Evolutionary conservation across 2,888 invertebrate species (phyloP), one percentile per base, ranked within the genome.

Genomic region (Anagyrus pseudococci): DNA sequence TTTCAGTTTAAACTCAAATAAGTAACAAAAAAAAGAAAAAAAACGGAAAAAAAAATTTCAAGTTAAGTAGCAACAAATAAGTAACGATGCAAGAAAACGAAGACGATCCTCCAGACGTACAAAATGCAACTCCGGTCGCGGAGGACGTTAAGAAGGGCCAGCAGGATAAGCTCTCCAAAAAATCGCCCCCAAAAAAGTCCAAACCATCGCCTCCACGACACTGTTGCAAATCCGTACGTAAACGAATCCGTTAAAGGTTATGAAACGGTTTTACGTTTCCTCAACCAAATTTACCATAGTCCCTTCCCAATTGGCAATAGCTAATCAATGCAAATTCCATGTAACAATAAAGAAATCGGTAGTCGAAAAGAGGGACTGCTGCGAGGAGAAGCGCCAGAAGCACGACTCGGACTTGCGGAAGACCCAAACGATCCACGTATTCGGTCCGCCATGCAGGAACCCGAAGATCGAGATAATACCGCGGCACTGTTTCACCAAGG

Each of bases 401-500:
- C 17, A 17, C 37, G 37, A 22, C 25, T 0, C 4, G 4, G 10
- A 3, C 2, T 23, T 13, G 10, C 10, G 43, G 13, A 58, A 48
- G 2, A 71, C 53, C 15, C 67, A 75, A 7, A 40, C 68, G 6
- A 59, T 76, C 3, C 68, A 59, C 47, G 69, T 72, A 10, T 71
- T 75, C 64, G 68, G 71, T 22, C 4, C 23, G 25, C 43, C 47
- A 25, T 76, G 75, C n/a, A 60, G 52, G 41, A 26, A 71, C 3
- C 37, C 68, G 6, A 77, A 71, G 62, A 13, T 50, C 17, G 70
- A 70, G 50, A 66, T 65, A 1, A 66, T 74, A 54, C 76, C 77
- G 4, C 70, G 79, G 4, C 71, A 77, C 43, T 72, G 72, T 53
- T 49, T 78, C 25, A 67, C 73, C n/a, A 77, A 73, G 55, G 33